phyloP scores from a whole-genome alignment of 2,888 invertebrate species.

The Alentia gelatinosa region DNA sequence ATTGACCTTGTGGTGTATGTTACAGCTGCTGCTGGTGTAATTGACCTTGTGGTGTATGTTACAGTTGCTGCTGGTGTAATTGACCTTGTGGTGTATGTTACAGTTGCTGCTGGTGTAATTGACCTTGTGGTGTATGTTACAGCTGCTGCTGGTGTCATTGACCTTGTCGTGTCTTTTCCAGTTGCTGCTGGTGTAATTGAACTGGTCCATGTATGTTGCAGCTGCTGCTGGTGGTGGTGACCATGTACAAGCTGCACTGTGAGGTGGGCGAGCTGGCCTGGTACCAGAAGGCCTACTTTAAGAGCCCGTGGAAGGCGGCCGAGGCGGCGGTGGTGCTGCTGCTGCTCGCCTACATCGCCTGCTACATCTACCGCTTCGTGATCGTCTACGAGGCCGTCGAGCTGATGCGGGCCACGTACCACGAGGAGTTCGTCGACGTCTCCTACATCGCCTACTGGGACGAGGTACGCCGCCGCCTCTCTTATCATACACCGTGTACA shows the following conservation, averaged over 20 bases:
- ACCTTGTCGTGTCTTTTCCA: background rate
- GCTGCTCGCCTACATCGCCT: constrained; percentile 68
- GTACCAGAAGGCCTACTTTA: constrained; percentile 69
- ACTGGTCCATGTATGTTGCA: constrained; percentile 61
- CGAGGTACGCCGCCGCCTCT: constrained; percentile 58
- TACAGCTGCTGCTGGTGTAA: background rate
- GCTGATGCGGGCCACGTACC: constrained; percentile 74
- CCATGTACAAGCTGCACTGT: constrained; percentile 69
- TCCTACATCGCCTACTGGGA: constrained; percentile 76
- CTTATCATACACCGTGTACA: too few relatives aligned
- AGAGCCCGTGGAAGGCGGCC: constrained; percentile 74
- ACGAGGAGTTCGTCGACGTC: constrained; percentile 76
- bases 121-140: background rate
- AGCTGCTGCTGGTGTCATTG: background rate
- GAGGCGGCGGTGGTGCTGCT: constrained; percentile 50
- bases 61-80: background rate
- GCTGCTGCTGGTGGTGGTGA: constrained; percentile 75
- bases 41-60: background rate
- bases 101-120: background rate
- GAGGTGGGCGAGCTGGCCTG: constrained; percentile 67
- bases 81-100: background rate
- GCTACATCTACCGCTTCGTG: constrained; percentile 77
- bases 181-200: background rate
- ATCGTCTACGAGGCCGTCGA: constrained; percentile 75
- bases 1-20: background rate